phyloP scores from a whole-genome alignment of 2,888 invertebrate genomes.

The Macrosoma leucophasiata region DNA sequence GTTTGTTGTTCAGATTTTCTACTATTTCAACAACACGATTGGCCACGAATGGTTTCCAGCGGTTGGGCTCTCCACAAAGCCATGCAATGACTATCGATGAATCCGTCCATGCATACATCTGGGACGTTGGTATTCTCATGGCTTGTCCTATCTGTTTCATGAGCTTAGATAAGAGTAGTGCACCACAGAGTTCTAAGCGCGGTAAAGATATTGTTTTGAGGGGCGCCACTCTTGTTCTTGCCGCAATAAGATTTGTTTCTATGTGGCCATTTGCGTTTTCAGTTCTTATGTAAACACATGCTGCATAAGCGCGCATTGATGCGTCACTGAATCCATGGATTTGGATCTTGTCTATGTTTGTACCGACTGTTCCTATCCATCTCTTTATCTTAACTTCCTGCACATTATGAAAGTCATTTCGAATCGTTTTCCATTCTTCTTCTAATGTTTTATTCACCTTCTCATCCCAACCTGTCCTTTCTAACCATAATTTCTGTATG shows the following conservation, averaged over 20 bases:
- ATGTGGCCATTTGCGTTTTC: constrained; percentile 5
- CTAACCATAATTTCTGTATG: constrained; percentile 15
- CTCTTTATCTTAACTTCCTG: constrained; percentile 3
- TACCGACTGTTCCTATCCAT: not conserved
- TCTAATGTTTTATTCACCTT: constrained; percentile 1
- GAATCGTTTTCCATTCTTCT: constrained; percentile 1
- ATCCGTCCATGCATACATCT: constrained; percentile 30
- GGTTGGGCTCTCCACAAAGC: constrained; percentile 19
- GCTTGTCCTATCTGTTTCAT: constrained; percentile 17
- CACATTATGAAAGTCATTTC: constrained; percentile 2
- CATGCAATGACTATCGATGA: constrained; percentile 17
- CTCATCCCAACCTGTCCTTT: constrained; percentile 14
- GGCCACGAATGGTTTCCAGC: constrained; percentile 21
- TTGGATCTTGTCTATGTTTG: not conserved
- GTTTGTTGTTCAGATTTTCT: constrained; percentile 8
- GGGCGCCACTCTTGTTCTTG: constrained; percentile 23
- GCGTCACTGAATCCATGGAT: constrained; percentile 10
- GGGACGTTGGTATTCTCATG: constrained; percentile 8
- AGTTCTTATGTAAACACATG: constrained; percentile 2
- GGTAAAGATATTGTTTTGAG: constrained; percentile 18
- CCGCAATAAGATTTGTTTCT: constrained; percentile 16
- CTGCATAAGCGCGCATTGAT: constrained; percentile 6
- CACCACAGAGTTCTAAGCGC: constrained; percentile 24
- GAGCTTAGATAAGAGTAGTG: constrained; percentile 20
- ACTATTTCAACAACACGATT: constrained; percentile 21